A percentile compares a stretch with the other conserved stretches of the same genome.
Evolutionary conservation across 1,140 invertebrate species (phyloP).

Genomic region (Dreissena rostriformis): DNA sequence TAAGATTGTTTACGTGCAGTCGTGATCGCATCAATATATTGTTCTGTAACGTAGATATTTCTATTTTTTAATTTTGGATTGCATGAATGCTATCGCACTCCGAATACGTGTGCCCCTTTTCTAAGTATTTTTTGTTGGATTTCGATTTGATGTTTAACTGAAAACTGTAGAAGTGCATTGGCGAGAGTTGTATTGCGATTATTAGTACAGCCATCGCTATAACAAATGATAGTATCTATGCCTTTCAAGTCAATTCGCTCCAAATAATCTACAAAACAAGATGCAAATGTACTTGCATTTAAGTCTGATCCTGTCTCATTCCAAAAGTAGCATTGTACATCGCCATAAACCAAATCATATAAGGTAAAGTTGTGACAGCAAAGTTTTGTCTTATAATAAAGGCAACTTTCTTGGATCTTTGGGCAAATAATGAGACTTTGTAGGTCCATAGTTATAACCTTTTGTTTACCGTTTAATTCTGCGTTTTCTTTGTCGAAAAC

Average conservation of each 20-base stretch:
- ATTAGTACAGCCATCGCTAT: constrained; percentile 40
- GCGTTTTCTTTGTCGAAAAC: constrained; percentile 12
- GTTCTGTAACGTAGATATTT: constrained; percentile 39
- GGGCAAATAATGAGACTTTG: constrained; percentile 37
- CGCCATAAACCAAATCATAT: not conserved
- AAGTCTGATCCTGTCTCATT: constrained; percentile 25
- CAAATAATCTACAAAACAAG: constrained; percentile 22
- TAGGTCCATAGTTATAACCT: constrained; percentile 36
- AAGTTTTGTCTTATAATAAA: constrained; percentile 42
- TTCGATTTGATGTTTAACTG: constrained; percentile 25
- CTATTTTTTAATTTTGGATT: constrained; percentile 42
- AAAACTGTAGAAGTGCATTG: constrained; percentile 27
- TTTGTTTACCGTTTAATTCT: not conserved
- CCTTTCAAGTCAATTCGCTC: constrained; percentile 16
- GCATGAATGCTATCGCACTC: constrained; percentile 59
- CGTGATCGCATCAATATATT: constrained; percentile 32
- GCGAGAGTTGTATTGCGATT: constrained; percentile 27
- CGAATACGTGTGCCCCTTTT: constrained; percentile 58
- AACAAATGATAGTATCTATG: constrained; percentile 4
- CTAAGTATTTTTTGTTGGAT: constrained; percentile 59
- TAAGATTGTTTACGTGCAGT: constrained; percentile 10
- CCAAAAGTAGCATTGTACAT: constrained; percentile 30
- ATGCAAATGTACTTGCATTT: constrained; percentile 21
- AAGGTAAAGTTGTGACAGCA: constrained; percentile 41
- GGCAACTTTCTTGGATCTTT: constrained; percentile 26